Conservation (phyloP, 2,113 vertebrate species). For the Nycticorax nycticorax region DNA sequence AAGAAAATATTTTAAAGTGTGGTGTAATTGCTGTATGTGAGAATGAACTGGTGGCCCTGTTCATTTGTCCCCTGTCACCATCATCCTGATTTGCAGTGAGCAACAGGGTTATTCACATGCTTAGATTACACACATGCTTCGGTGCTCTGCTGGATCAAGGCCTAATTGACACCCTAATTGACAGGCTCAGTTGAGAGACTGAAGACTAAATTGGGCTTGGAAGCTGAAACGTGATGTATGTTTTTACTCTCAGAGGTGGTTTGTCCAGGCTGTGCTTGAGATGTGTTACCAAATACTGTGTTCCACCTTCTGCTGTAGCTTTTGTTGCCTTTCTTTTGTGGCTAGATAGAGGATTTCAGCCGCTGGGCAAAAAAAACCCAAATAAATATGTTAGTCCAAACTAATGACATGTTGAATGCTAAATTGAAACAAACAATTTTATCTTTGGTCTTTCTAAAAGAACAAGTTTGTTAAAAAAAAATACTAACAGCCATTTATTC, state of each 20-base stretch:
- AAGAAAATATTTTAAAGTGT: conserved; percentile 15
- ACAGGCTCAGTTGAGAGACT: conserved; percentile 50
- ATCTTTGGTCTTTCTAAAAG: conserved; percentile 55
- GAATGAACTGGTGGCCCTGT: conserved; percentile 30
- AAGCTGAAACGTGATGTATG: conserved; percentile 52
- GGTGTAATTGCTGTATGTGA: conserved; percentile 8
- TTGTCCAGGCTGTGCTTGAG: conserved; percentile 51
- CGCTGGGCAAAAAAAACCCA: neutral
- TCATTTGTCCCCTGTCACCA: conserved; percentile 16
- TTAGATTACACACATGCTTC: conserved; percentile 52
- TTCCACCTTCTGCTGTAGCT: conserved; percentile 55
- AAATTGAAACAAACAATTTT: conserved; percentile 41
- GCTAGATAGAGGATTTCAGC: conserved; percentile 15
- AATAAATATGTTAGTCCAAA: conserved; percentile 40
- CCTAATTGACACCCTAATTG: conserved; percentile 66
- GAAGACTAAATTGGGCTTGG: conserved; percentile 59
- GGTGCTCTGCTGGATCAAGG: conserved; percentile 57
- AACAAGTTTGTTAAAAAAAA: conserved; percentile 34
- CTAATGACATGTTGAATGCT: conserved; percentile 15
- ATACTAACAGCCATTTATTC: conserved; percentile 41
- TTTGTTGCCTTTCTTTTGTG: neutral
- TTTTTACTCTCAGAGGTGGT: conserved; percentile 49
- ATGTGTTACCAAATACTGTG: conserved; percentile 51
- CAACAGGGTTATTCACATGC: conserved; percentile 52
- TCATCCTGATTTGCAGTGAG: conserved; percentile 42